phyloP scores from a whole-genome alignment of 2,888 invertebrate genomes.

The Meandrusa payeni region DNA sequence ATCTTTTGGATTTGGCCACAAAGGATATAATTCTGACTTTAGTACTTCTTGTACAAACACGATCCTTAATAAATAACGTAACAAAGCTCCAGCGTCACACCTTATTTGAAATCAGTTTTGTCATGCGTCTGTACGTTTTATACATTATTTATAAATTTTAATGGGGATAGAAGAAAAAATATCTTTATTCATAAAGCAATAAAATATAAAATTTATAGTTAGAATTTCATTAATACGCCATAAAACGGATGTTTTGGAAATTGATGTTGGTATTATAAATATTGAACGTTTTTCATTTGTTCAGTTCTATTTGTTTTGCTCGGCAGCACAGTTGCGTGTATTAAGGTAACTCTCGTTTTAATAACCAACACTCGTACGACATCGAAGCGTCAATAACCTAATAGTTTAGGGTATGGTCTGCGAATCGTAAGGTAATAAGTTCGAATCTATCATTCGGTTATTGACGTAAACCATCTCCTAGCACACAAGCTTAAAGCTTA shows the following conservation, averaged over 20 bases:
- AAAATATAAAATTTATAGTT: slow-evolving; percentile 43
- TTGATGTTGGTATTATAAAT: slow-evolving; percentile 21
- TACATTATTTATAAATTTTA: slow-evolving; percentile 32
- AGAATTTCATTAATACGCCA: slow-evolving; percentile 45
- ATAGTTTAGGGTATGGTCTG: no score
- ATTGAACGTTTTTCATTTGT: slow-evolving; percentile 18
- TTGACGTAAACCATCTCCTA: no score
- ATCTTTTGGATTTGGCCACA: slow-evolving; percentile 29
- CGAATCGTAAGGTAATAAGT: no score
- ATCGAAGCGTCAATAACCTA: no score
- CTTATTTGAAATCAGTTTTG: slow-evolving; percentile 68
- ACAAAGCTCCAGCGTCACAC: slow-evolving; percentile 71
- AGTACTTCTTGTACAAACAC: slow-evolving; percentile 67
- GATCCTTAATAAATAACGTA: slow-evolving; percentile 65
- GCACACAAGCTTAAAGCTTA: no score
- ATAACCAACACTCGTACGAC: neutral
- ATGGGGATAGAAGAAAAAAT: slow-evolving; percentile 31
- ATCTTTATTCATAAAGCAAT: slow-evolving; percentile 45
- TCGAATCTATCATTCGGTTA: no score
- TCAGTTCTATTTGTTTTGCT: no score
- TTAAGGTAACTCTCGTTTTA: neutral
- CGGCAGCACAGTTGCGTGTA: no score
- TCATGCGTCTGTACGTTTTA: slow-evolving; percentile 39
- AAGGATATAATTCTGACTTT: slow-evolving; percentile 73
- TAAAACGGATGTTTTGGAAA: slow-evolving; percentile 34